Base-by-base conservation (phyloP, 2,888 invertebrate genomes). In the Torymus auratus region DNA sequence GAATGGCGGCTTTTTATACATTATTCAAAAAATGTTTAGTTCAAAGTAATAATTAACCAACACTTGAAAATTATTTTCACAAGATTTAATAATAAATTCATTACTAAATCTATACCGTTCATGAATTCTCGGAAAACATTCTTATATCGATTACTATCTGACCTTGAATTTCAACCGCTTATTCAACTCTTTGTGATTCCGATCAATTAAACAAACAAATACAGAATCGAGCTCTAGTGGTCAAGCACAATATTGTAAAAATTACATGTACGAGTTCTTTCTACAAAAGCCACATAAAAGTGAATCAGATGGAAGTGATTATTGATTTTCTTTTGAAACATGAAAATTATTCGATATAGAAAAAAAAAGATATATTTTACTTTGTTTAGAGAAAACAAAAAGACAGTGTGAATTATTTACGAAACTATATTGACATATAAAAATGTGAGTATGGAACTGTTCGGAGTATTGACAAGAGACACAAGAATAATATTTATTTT, bases 181-280 rank as follows among this genome's bases (percentile, higher is more conserved):
- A 67, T 68, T 23, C 41, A 41, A 17, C 17, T 60, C 50, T 60
- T 60, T 74, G 14, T 52, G n/a, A 11, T 50, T 61, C 5, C 15
- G 55, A 68, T 75, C 52, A 68, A 68, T 76, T 65, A 67, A 56
- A 65, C 12, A 67, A 56, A 65, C 12, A 74, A 74, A 74, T 58
- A 55, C 20, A 41, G 41, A 41, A 20, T 20, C 20, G 20, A 20
- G 20, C 41, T 41, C 41, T 5, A 41, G 41, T 41, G 7, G 41
- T 14, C 7, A 41, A 14, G 13, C 0, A 41, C n/a, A 70, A 70
- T n/a, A 20, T 50, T 52, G 12, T 3, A n/a, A 12, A 50, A 28
- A 4, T 50, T 53, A n/a, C 53, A 11, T 5, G 2, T 17, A 50
- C 17, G 12, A 4, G 28, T 15, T 50, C 13, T 2, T 13, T 5